Percentiles rank a stretch among this genome's conserved stretches.
phyloP scores from a whole-genome alignment of 2,888 invertebrate species.

The Scrobipalpa atriplicella region DNA sequence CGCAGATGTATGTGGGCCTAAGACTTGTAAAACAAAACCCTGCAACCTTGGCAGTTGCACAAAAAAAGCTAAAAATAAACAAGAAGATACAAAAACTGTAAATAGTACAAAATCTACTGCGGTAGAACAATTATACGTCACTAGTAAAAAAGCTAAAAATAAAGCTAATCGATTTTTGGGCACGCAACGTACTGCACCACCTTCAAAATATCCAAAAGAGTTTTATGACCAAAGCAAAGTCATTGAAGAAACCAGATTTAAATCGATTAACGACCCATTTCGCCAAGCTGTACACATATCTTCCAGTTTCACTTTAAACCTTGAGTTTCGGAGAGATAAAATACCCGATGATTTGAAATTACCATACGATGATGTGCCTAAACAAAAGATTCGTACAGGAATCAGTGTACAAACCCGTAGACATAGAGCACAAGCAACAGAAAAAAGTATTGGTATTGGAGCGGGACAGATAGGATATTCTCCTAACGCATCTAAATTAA shows the following conservation, averaged over 20 bases:
- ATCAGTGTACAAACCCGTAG: neutral
- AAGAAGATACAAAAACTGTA: too few relatives aligned
- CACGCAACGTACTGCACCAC: neutral
- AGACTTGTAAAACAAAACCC: neutral
- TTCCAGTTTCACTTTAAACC: conserved; percentile 41
- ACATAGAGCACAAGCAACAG: neutral
- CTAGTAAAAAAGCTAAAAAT: neutral
- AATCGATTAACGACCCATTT: conserved; percentile 9
- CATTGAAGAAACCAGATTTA: conserved; percentile 21
- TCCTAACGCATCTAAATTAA: neutral
- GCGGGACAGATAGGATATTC: neutral
- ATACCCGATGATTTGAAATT: conserved; percentile 11
- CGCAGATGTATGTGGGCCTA: neutral
- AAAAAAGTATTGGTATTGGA: neutral
- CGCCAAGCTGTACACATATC: conserved; percentile 35
- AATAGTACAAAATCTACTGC: neutral
- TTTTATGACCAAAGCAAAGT: neutral
- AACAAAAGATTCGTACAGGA: neutral
- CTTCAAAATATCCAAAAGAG: neutral
- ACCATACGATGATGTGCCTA: neutral
- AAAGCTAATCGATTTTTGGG: neutral
- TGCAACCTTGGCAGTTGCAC: neutral
- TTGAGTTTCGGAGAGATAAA: conserved; percentile 39
- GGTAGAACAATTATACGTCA: neutral
- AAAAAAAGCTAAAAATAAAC: neutral